Evolutionary conservation across 2,888 invertebrate genomes (phyloP), one percentile per base, ranked within the genome.

Genomic region (Heliconius ismenius): DNA sequence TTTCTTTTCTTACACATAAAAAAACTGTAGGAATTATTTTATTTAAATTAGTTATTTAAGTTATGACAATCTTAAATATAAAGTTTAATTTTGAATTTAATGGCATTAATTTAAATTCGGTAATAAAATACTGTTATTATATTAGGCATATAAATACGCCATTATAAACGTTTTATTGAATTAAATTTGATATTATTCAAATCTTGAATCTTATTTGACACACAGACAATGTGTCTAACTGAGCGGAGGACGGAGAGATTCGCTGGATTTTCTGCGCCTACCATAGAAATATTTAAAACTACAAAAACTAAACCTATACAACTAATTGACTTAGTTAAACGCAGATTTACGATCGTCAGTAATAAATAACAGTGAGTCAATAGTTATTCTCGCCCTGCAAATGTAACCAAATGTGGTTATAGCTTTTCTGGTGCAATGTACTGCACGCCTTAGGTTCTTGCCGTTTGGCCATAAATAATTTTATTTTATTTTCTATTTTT

Each of bases 361-460:
- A 89, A 88, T 90, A 91, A 92, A 92, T 92, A 92, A 88, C 82
- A 84, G 88, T 92, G 92, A 93, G 85, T 92, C 92, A 90, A 73
- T 83, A 81, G 87, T 87, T 87, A 92, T 92, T 92, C 92, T 90
- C 87, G 90, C 91, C 87, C 88, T 88, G 91, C 89, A 89, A 90
- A 91, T 90, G 91, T 90, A 92, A 90, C 91, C 91, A 91, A 91
- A 88, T 86, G 87, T 72, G 64, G 70, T 58, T 58, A 21, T 24
- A 75, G 70, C 64, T 83, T 86, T 83, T 70, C 65, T 76, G 79
- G 83, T 80, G 82, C 83, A 79, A 81, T 83, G 85, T 83, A 68
- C 75, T 85, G 84, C 78, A 76, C 75, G 77, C 65, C 73, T 79
- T 76, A 77, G 78, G 78, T 82, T 81, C 80, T 77, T 81, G 81